A percentile compares a stretch with the other conserved stretches of the same genome.
These are phyloP conservation scores for Chirona hameri DNA, from an alignment of 2,888 invertebrate genomes.

Conservation along the genomic window DNA sequence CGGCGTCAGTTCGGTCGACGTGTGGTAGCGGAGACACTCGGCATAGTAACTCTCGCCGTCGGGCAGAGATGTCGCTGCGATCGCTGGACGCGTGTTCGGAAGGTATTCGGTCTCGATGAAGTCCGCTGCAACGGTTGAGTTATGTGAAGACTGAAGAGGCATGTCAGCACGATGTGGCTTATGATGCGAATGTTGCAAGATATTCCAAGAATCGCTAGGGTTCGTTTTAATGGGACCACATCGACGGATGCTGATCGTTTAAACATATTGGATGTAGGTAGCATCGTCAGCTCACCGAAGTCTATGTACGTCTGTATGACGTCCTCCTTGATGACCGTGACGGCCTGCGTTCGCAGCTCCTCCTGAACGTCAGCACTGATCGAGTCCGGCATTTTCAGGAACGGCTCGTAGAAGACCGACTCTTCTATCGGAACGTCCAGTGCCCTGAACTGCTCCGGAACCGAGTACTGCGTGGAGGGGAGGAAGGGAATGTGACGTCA, in stretches of 20 bases:
- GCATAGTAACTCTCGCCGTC: conserved; percentile 44
- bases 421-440: conserved; percentile 38
- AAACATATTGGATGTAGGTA: too few species aligned
- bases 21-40: conserved; percentile 45
- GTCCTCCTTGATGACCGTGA: conserved; percentile 27
- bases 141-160: too few species aligned
- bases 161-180: too few species aligned
- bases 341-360: neutral
- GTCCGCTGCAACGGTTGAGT: conserved; percentile 2
- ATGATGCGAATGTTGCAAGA: too few species aligned
- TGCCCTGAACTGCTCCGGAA: conserved; percentile 39
- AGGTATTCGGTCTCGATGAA: conserved; percentile 38
- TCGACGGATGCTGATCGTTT: too few species aligned
- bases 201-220: too few species aligned
- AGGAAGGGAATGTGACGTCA: neutral
- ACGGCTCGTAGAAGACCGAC: conserved; percentile 41
- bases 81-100: conserved; percentile 41
- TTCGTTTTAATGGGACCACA: too few species aligned
- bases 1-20: conserved; percentile 43
- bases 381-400: conserved; percentile 36
- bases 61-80: conserved; percentile 43
- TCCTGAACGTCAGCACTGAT: conserved; percentile 35
- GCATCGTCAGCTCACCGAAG: conserved; percentile 4
- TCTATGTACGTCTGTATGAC: conserved; percentile 36
- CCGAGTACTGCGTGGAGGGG: conserved; percentile 35